These are phyloP conservation scores for Lutjanus erythropterus DNA, from an alignment of 2,113 vertebrate genomes.

Conservation along the genomic window DNA sequence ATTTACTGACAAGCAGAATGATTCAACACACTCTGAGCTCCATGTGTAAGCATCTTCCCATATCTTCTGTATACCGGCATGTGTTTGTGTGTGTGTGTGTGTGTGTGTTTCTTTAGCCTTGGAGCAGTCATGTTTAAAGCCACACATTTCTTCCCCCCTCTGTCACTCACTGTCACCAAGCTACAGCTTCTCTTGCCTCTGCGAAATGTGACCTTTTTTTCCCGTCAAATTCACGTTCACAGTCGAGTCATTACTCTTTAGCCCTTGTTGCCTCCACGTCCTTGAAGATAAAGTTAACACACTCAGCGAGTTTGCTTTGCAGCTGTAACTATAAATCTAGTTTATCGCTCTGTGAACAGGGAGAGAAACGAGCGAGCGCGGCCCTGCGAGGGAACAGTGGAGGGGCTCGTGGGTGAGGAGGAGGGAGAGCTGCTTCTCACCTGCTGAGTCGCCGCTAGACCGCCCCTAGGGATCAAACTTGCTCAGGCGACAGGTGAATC, in stretches of 20 bases:
- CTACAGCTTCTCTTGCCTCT: conserved; percentile 61
- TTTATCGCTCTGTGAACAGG: conserved; percentile 64
- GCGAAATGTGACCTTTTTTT: conserved; percentile 68
- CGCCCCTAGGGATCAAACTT: conserved; percentile 73
- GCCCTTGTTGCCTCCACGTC: conserved; percentile 61
- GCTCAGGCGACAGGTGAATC: conserved; percentile 82
- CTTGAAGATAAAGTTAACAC: conserved; percentile 84
- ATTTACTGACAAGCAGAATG: background rate
- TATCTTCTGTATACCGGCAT: background rate
- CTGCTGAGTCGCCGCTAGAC: conserved; percentile 43
- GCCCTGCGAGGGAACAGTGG: conserved; percentile 9
- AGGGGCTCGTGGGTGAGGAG: background rate
- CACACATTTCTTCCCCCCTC: conserved; percentile 45
- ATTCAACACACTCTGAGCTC: background rate
- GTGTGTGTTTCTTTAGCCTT: conserved; percentile 22
- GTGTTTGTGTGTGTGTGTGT: conserved; percentile 22
- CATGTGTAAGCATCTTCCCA: background rate
- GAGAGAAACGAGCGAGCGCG: conserved; percentile 30
- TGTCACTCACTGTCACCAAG: conserved; percentile 65
- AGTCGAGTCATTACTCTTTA: conserved; percentile 72
- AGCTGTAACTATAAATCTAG: conserved; percentile 76
- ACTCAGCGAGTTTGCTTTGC: conserved; percentile 77
- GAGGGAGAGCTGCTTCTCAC: conserved; percentile 30
- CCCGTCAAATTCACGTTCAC: conserved; percentile 61
- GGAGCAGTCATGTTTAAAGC: conserved; percentile 55